Evolutionary conservation across 2,888 invertebrate species (phyloP).

Genomic region (Apocheima hispidaria): DNA sequence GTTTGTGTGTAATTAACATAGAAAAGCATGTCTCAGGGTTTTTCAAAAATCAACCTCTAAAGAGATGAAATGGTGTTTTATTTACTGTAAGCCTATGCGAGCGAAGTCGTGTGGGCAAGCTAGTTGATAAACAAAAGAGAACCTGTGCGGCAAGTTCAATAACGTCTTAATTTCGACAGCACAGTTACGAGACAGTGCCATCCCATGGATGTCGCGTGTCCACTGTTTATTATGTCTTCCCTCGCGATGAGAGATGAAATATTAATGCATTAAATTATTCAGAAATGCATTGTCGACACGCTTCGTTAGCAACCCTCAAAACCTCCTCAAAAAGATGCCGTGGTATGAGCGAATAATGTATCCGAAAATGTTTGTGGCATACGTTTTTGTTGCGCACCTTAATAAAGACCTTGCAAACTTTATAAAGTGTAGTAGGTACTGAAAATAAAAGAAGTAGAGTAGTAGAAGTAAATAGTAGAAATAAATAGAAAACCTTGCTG

Average conservation of each 20-base stretch:
- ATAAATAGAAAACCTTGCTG: too few relatives aligned
- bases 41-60: too few relatives aligned
- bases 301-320: slow-evolving; percentile 58
- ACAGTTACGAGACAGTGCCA: slow-evolving; percentile 40
- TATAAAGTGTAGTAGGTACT: not conserved
- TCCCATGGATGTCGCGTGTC: slow-evolving; percentile 55
- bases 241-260: slow-evolving; percentile 58
- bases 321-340: too few relatives aligned
- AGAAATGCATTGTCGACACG: slow-evolving; percentile 62
- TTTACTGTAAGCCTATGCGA: too few relatives aligned
- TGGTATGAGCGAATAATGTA: slow-evolving; percentile 37
- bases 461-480: not conserved
- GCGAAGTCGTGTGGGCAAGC: not conserved
- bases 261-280: slow-evolving; percentile 60
- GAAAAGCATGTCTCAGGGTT: too few relatives aligned
- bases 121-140: slow-evolving; percentile 14
- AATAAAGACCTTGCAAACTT: not conserved
- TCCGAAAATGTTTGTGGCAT: too few relatives aligned
- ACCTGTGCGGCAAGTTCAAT: slow-evolving; percentile 26
- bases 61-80: too few relatives aligned
- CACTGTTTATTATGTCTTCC: slow-evolving; percentile 57
- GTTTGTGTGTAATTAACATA: too few relatives aligned
- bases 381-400: slow-evolving; percentile 51
- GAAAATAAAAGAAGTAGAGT: too few relatives aligned
- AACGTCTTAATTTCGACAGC: slow-evolving; percentile 38